Conservation (phyloP, 2,113 vertebrate genomes). For the Opisthocomus hoazin region DNA sequence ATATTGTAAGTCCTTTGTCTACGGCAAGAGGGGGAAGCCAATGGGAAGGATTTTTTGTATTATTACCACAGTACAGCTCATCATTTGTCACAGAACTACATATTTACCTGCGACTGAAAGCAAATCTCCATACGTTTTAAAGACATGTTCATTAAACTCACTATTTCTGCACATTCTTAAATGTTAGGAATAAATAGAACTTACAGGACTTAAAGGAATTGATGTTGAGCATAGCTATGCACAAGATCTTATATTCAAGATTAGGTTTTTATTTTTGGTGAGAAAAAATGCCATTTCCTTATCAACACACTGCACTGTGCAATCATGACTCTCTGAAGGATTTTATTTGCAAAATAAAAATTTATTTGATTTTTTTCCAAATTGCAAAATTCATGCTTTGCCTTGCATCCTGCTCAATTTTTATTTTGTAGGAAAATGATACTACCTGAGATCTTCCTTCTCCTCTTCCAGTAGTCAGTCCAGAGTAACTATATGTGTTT, state of each 20-base stretch:
- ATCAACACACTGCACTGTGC: not conserved
- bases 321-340: not conserved
- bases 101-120: not conserved
- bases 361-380: not conserved
- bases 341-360: not conserved
- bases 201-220: not conserved
- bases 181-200: not conserved
- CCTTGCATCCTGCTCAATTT: not conserved
- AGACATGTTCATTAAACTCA: not conserved
- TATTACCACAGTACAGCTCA: not conserved
- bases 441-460: not conserved
- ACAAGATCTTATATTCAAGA: not conserved
- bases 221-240: not conserved
- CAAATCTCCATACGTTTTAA: not conserved
- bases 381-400: not conserved
- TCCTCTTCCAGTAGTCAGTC: conserved; percentile 19
- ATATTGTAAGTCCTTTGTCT: not conserved
- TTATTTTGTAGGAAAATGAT: not conserved
- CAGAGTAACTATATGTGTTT: conserved; percentile 10
- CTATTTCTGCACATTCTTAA: not conserved
- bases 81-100: not conserved
- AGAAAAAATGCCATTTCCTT: not conserved
- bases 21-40: not conserved
- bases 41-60: not conserved
- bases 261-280: not conserved